These are phyloP conservation scores for Baccha elongata DNA, from an alignment of 2,888 invertebrate species.

Conservation along the genomic window DNA sequence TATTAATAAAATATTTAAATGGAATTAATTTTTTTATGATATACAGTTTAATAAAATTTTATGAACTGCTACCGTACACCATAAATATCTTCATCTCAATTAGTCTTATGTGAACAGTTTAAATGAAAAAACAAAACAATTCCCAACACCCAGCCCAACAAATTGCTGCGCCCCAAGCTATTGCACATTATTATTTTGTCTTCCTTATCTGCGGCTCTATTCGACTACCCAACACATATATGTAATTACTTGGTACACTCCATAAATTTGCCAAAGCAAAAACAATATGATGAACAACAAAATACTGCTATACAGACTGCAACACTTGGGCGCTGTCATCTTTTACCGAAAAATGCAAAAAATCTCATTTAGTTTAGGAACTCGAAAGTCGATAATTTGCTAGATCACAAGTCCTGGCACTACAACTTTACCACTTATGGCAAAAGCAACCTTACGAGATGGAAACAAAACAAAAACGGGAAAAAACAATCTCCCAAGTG, in stretches of 20 bases:
- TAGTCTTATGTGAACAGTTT: background rate
- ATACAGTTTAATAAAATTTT: too few relatives aligned
- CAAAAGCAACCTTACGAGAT: conserved; percentile 16
- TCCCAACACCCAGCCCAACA: conserved; percentile 9
- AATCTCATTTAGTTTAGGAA: conserved; percentile 67
- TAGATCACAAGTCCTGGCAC: conserved; percentile 32
- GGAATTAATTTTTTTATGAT: too few relatives aligned
- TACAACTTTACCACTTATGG: conserved; percentile 44
- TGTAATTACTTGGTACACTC: conserved; percentile 26
- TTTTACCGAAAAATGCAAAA: conserved; percentile 69
- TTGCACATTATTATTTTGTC: conserved; percentile 31
- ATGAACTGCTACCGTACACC: background rate
- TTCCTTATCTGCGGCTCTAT: conserved; percentile 42
- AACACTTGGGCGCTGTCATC: conserved; percentile 58
- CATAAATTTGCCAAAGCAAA: conserved; percentile 2
- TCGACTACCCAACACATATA: background rate
- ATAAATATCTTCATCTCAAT: conserved; percentile 20
- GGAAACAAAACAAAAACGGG: background rate
- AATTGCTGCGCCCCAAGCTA: conserved; percentile 43
- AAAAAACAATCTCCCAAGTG: conserved; percentile 11
- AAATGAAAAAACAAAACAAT: background rate
- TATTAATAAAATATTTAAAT: too few relatives aligned
- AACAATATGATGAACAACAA: conserved; percentile 27
- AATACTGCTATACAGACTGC: background rate
- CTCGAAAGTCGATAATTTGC: conserved; percentile 68